Evolutionary conservation across 2,888 invertebrate species (phyloP), one percentile per base, ranked within the genome.

Genomic region (Automeris io): DNA sequence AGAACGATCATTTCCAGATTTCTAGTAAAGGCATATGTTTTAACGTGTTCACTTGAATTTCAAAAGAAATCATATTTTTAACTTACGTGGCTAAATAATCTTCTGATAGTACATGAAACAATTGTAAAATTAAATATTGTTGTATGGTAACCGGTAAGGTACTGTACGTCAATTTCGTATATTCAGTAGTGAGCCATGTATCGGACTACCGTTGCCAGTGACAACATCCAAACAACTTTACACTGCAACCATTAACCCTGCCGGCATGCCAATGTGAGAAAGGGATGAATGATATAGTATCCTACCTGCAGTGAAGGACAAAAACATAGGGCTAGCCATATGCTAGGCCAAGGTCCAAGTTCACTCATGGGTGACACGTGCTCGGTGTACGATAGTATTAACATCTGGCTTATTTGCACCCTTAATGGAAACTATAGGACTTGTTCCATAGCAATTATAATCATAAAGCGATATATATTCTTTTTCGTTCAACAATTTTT

Each of bases 141-240:
- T 47, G 51, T 70, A 72, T 68, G 69, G 65, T 69, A 63, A 49
- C 50, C 47, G 73, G 70, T 72, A 76, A 71, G 74, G 57, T 58
- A 55, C 46, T 44, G 61, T 63, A 69, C 74, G 77, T 66, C 65
- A 65, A 69, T 54, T n/a, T 65, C 55, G 23, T 21, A n/a, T 64
- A 59, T 57, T 61, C 56, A 64, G 65, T 66, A 64, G 66, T 59
- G 64, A 65, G 66, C 58, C 67, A 62, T 76, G 77, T 82, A 72
- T 80, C 61, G 68, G 66, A 67, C 75, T 70, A 63, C 70, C 70
- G 85, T 86, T 83, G 83, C 82, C 68, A 54, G 50, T 72, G 77
- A 73, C 85, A 77, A 85, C 85, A 74, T 64, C 66, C 67, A 73
- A 85, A 83, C 85, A 83, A 78, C 79, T 71, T 66, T 61, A 57